Base-by-base conservation (phyloP, 2,113 vertebrate species). In the Crotophaga sulcirostris region DNA sequence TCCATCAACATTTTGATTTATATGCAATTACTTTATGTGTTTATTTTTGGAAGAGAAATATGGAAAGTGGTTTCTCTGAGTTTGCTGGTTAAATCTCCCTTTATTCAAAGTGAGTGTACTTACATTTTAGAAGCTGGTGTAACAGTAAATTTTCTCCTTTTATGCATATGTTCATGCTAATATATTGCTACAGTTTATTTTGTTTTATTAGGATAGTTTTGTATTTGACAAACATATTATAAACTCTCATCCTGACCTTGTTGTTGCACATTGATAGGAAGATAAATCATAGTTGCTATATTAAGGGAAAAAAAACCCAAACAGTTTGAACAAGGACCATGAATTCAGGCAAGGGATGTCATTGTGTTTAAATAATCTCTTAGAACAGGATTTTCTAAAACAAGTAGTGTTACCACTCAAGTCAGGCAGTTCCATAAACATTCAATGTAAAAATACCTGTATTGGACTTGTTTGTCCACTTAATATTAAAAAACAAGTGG, bases 21-120 rank as follows among this genome's bases (percentile, higher is more conserved):
- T 67, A 36, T 69, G 38, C 47, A 76, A 84, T 91, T 90, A 76
- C 29, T 94, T 89, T 28, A 36, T 66, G 45, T 88, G 26, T 34
- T 51, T 92, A 68, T 81, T 95, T 91, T 96, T 84, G 72, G 38
- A 82, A 85, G 38, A 67, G 40, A 89, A 89, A 80, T 94, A 44
- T 44, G 19, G 60, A 34, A 93, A 95, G 58, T 76, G 55, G 9
- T 66, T 90, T 91, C 38, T 78, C 11, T 63, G 12, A 64, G 42
- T 69, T 93, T 87, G 36, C 56, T 75, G 17, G 16, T 68, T 80
- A 70, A 73, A 84, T 8, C 16, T 86, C 13, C 16, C 44, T 87
- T 84, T 83, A 51, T 70, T 90, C 25, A 16, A 72, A 40, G 16
- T 34, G 47, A 92, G 17, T 5, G 1, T 44, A 21, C 72, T 84